Evolutionary conservation across 2,797 vertebrate genomes (phyloP).

Genomic region (Melanotaenia trifasciata): DNA sequence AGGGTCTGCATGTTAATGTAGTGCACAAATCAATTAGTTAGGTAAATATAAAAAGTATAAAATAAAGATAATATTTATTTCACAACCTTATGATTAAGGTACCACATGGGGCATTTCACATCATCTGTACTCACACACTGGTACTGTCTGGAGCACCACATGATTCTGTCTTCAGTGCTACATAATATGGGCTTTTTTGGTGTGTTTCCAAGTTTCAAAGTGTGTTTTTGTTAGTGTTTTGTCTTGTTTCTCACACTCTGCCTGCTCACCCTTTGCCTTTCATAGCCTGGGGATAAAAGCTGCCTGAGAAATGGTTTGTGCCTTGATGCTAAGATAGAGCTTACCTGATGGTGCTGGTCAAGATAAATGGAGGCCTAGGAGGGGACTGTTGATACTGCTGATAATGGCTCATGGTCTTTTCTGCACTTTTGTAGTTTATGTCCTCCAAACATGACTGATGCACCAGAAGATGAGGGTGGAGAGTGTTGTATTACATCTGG

Average conservation of each 20-base stretch:
- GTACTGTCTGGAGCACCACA: too few relatives aligned
- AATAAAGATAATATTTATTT: too few relatives aligned
- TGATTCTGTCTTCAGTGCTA: not conserved
- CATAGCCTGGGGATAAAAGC: constrained; percentile 13
- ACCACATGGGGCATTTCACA: too few relatives aligned
- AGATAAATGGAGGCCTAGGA: constrained; percentile 21
- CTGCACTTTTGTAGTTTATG: not conserved
- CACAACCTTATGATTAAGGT: too few relatives aligned
- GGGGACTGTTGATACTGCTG: not conserved
- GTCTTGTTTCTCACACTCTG: not conserved
- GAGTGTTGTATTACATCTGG: too few relatives aligned
- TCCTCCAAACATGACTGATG: constrained; percentile 2
- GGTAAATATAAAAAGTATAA: too few relatives aligned
- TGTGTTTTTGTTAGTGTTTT: not conserved
- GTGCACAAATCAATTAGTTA: too few relatives aligned
- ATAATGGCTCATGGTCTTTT: constrained; percentile 11
- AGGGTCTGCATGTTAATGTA: too few relatives aligned
- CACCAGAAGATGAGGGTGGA: not conserved
- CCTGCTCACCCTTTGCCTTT: not conserved
- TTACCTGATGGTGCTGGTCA: constrained; percentile 16
- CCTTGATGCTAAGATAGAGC: constrained; percentile 13
- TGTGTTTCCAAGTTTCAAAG: not conserved
- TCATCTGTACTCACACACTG: too few relatives aligned
- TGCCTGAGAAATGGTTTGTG: constrained; percentile 4
- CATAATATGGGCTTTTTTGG: not conserved